Conservation (phyloP, 1,140 invertebrate species). For the Apolygus lucorum region DNA sequence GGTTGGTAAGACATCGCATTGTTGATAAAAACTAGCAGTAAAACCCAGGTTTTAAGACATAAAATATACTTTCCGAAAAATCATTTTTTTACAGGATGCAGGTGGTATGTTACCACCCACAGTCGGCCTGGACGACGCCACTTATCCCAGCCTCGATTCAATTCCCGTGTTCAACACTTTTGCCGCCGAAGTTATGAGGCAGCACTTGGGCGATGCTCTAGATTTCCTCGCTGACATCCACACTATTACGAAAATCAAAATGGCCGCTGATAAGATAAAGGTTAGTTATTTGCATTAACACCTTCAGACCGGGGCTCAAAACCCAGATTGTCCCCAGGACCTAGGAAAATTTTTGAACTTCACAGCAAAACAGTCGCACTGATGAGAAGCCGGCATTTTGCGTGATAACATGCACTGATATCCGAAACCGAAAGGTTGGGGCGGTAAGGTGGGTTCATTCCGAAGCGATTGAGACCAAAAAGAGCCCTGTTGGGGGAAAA, state of each 20-base stretch:
- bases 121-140: slow-evolving; percentile 46
- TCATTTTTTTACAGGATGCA: slow-evolving; percentile 50
- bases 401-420: too few relatives aligned
- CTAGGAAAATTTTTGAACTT: too few relatives aligned
- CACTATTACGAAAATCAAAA: slow-evolving; percentile 93
- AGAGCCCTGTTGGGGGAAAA: too few relatives aligned
- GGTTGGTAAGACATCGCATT: too few relatives aligned
- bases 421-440: too few relatives aligned
- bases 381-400: too few relatives aligned
- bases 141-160: slow-evolving; percentile 41
- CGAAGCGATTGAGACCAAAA: too few relatives aligned
- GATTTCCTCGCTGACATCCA: slow-evolving; percentile 96
- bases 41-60: not conserved
- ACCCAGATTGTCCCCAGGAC: too few relatives aligned
- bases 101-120: slow-evolving; percentile 64
- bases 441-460: too few relatives aligned
- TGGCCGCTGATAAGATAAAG: slow-evolving; percentile 39
- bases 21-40: not conserved
- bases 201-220: slow-evolving; percentile 84
- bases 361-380: too few relatives aligned
- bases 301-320: too few relatives aligned
- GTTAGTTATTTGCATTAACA: not conserved
- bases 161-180: slow-evolving; percentile 63
- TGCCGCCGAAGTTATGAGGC: slow-evolving; percentile 84
- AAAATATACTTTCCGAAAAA: not conserved